Conservation (phyloP, 2,797 vertebrate genomes). For the Ibycter americanus region DNA sequence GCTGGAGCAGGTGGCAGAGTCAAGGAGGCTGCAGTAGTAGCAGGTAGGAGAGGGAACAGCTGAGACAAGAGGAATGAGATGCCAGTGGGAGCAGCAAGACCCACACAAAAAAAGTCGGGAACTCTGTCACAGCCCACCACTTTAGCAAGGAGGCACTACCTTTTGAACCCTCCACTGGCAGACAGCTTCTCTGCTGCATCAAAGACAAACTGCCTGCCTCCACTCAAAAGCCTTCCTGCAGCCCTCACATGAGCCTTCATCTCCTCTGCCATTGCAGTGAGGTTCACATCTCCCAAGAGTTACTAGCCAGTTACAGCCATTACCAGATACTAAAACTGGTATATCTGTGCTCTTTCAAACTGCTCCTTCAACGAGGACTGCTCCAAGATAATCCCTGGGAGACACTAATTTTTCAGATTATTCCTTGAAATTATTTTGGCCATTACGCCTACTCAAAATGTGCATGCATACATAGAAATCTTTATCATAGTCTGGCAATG, state of each 20-base stretch:
- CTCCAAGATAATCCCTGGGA: background rate
- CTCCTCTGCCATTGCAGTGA: background rate
- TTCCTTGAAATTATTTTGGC: background rate
- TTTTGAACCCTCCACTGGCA: background rate
- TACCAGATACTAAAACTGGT: background rate
- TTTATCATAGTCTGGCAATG: background rate
- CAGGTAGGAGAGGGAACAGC: background rate
- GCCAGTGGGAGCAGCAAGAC: background rate
- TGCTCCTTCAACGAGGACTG: background rate
- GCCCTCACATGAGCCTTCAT: background rate
- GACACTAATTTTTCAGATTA: background rate
- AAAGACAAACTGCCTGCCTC: background rate
- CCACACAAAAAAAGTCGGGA: background rate
- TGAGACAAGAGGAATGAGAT: background rate
- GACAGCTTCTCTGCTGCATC: background rate
- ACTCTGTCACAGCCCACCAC: background rate
- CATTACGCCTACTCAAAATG: background rate
- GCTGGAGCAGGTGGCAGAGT: rapidly evolving
- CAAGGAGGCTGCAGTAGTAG: background rate
- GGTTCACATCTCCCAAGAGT: background rate
- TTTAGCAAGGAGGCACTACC: background rate
- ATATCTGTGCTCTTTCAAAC: background rate
- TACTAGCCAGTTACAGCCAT: background rate
- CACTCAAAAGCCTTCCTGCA: rapidly evolving
- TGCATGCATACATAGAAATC: rapidly evolving